Base-by-base conservation (phyloP, 2,797 vertebrate genomes). In the Lophura swinhoii region DNA sequence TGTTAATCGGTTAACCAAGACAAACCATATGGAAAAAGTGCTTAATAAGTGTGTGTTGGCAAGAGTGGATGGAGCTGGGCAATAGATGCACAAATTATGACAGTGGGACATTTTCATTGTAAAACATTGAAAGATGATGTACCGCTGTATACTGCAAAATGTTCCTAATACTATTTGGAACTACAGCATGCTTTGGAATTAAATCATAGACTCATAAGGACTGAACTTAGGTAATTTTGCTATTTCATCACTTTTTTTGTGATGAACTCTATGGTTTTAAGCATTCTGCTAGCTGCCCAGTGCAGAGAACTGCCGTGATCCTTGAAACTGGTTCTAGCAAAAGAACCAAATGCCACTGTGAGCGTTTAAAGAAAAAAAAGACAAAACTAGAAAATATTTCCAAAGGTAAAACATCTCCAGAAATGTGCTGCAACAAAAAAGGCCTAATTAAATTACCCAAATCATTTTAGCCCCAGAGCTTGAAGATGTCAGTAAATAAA, bases 401-500 rank as follows among this genome's bases (percentile, higher is more conserved):
- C 44, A 43, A 60, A 86, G 49, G 13, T 78, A 46, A 83, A 81
- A 46, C 16, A 55, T 76, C 33, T 86, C 29, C 44, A 74, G 74
- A 71, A 88, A 64, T 48, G 24, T 66, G 29, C 74, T 93, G 58
- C 16, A 83, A 88, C 35, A 18, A 67, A 88, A 91, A 82, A 85
- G 70, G 5, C 39, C 14, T 73, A 74, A 84, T 88, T 92, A 82
- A 92, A 79, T 87, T 88, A 31, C 53, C 58, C 48, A 87, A 84
- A 73, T 79, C 3, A 24, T 60, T 81, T 82, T 59, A 90, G 76
- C n/a, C 53, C 44, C 16, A n/a, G 53, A 91, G 49, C 60, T 79
- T 92, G 64, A 83, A 90, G 88, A 84, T 80, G 37, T 90, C 87
- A 72, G 71, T 77, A 95, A 95, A 94, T 92, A 94, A 95, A 91